Evolutionary conservation across 2,888 invertebrate species (phyloP), one percentile per base, ranked within the genome.

Genomic region (Scrobipalpa atriplicella): DNA sequence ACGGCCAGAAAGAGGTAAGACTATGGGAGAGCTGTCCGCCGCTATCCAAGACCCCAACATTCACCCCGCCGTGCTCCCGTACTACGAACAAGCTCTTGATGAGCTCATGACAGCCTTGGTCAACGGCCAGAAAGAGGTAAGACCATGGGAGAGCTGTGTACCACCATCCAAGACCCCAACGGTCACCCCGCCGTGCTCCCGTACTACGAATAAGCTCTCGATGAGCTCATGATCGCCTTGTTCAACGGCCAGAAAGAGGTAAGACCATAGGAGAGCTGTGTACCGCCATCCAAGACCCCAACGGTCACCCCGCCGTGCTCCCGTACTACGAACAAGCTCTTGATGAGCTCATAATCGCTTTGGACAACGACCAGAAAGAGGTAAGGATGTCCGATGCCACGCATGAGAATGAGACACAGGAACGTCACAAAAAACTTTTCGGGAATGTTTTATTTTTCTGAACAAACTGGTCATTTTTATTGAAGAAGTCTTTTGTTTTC

Each of bases 301-400:
- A 62, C 62, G 76, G 73, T 38, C 71, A 71, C 61, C 21, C 73
- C 1, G 72, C 72, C 8, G 69, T 79, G 10, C 36, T 71, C 21
- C 75, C 77, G 19, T 73, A 72, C 67, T 65, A 79, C 56, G 72
- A 78, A 67, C 68, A 71, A 0, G 78, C 80, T 5, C 63, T 71
- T 2, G 65, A 62, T 41, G 65, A 73, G 11, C 61, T 78, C 29
- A 68, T 73, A 63, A n/a, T 56, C 11, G 68, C 69, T n/a, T n/a
- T 72, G 18, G 63, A 66, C 62, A 66, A 72, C 16, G 78, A 77
- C 58, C 62, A 73, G 62, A 60, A 38, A 11, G 58, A 58, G 69
- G 78, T 78, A 73, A 52, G 65, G 29, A 29, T 29, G 5, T 29
- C 29, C 2, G 5, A 29, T 5, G 29, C 2, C 29, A 5, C 29